Percentiles rank a stretch among this genome's conserved stretches.
Evolutionary conservation across 2,888 invertebrate species (phyloP).

Genomic region (Lithophane leautieri): DNA sequence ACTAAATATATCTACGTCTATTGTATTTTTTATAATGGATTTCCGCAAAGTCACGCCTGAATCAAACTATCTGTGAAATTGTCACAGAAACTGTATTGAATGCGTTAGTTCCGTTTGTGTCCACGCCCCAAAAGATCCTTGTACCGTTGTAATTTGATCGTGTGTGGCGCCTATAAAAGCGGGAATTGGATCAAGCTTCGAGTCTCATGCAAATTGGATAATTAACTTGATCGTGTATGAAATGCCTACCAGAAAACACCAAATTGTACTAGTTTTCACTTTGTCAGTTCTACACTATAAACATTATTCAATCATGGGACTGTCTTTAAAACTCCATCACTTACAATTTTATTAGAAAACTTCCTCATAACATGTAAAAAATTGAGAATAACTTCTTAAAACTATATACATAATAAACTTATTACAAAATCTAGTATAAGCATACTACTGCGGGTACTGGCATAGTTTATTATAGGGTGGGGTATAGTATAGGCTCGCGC

Average conservation of each 20-base stretch:
- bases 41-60: too few relatives aligned
- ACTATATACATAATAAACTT: slow-evolving; percentile 9
- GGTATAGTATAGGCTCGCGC: too few relatives aligned
- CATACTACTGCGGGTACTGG: too few relatives aligned
- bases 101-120: background rate
- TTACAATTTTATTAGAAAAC: background rate
- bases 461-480: too few relatives aligned
- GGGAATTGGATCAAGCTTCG: background rate
- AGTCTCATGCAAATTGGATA: slow-evolving; percentile 5
- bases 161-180: background rate
- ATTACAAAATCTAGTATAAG: slow-evolving; percentile 7
- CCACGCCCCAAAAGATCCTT: background rate
- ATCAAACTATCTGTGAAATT: too few relatives aligned
- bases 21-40: too few relatives aligned
- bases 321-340: slow-evolving; percentile 16
- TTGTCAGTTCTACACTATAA: background rate
- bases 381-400: slow-evolving; percentile 1
- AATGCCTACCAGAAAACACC: background rate
- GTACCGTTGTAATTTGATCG: background rate
- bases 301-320: background rate
- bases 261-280: slow-evolving; percentile 1
- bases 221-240: slow-evolving; percentile 1
- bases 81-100: background rate
- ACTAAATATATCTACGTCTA: too few relatives aligned
- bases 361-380: background rate